Percentiles rank a stretch among this genome's conserved stretches.
Evolutionary conservation across 2,113 vertebrate genomes (phyloP).

Genomic region (Calyptommatus sinebrachiatus): DNA sequence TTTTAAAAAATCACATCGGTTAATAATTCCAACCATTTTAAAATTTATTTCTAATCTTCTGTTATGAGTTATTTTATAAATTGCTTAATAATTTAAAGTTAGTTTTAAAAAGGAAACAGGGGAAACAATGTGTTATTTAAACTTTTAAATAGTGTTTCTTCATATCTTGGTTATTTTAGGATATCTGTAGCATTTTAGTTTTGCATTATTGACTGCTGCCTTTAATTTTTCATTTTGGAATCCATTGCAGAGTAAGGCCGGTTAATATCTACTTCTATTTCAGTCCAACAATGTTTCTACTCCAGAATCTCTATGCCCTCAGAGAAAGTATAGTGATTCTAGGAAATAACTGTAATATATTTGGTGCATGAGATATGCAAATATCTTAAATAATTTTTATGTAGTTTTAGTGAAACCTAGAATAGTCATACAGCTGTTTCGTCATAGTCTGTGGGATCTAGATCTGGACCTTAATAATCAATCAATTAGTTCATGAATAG

Average conservation of each 20-base stretch:
- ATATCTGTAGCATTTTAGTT: not conserved
- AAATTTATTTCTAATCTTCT: not conserved
- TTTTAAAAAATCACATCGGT: not conserved
- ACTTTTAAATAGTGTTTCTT: not conserved
- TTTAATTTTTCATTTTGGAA: not conserved
- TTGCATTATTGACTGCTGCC: not conserved
- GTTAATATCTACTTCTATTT: not conserved
- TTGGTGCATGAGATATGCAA: not conserved
- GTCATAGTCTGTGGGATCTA: not conserved
- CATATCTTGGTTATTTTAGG: no score
- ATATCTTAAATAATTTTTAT: not conserved
- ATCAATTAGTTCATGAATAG: not conserved
- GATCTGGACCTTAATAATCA: not conserved
- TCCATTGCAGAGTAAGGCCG: not conserved
- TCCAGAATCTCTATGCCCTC: not conserved
- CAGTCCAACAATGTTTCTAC: not conserved
- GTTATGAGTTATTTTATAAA: not conserved
- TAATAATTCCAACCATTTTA: constrained; percentile 5
- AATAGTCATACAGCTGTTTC: not conserved
- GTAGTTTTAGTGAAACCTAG: not conserved
- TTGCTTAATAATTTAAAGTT: not conserved
- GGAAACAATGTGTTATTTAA: not conserved
- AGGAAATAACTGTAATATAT: not conserved
- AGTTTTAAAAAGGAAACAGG: not conserved
- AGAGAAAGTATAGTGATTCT: not conserved